Base-by-base conservation (phyloP, 2,888 invertebrate genomes). In the Melanotus villosus region DNA sequence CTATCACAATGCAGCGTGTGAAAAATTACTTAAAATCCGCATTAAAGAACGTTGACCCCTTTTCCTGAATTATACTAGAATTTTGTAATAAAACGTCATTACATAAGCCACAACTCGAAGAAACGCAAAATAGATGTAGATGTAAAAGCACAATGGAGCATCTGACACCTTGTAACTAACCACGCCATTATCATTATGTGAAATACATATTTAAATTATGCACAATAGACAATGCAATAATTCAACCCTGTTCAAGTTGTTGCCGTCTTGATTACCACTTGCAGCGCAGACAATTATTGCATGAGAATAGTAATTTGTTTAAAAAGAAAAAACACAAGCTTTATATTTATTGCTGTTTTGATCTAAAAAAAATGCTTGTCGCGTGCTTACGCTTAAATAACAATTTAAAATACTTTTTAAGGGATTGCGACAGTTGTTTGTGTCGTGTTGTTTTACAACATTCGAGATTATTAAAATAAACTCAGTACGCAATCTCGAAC, bases 201-300 rank as follows among this genome's bases (percentile, higher is more conserved):
- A 26, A 50, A 30, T 32, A 50, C 30, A 50, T 32, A 50, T 14
- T 26, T 7, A 50, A 32, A 50, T 50, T 50, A 30, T 32, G 6
- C 10, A 30, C 50, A 26, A 50, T 50, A 50, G n/a, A 45, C 18
- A 45, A 26, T 26, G 7, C 7, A 26, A 26, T 26, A 26, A 26
- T 26, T 26, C 7, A 26, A 7, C 7, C 4, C 26, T 26, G 3
- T 26, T 3, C 7, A 5, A 7, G 7, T 3, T 7, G 3, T 3
- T 26, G 3, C 4, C 26, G 4, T 26, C 4, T 26, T 26, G 26
- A 26, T 26, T 26, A 7, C 26, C 26, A 7, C 4, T 26, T 26
- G 26, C 26, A 26, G 26, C 7, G 26, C 26, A 7, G n/a, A n/a
- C n/a, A n/a, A n/a, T n/a, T n/a, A n/a, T n/a, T 26, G 3, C 7